Evolutionary conservation across 1,140 invertebrate genomes (phyloP).

Genomic region (Neodiprion pinetum): DNA sequence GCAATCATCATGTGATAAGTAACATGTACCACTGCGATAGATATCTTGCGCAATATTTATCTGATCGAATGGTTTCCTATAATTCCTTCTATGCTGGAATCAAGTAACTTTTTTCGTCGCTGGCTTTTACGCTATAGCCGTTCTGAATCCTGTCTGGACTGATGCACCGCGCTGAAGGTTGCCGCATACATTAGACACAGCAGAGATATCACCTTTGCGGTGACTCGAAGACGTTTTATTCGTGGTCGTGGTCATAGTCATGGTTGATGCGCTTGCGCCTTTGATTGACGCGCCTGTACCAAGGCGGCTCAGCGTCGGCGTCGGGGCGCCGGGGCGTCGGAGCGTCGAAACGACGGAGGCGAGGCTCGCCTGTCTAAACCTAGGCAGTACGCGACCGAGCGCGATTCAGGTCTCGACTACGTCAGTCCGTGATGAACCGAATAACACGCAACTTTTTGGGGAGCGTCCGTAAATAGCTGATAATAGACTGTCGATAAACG

Average conservation of each 20-base stretch:
- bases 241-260: slow-evolving; percentile 20
- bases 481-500: neutral
- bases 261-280: slow-evolving; percentile 26
- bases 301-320: slow-evolving; percentile 23
- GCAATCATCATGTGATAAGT: too few relatives aligned
- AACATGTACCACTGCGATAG: too few relatives aligned
- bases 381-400: slow-evolving; percentile 28
- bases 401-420: slow-evolving; percentile 27
- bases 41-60: too few relatives aligned
- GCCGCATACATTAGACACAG: too few relatives aligned
- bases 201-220: too few relatives aligned
- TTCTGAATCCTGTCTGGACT: too few relatives aligned
- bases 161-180: too few relatives aligned
- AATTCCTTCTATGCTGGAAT: too few relatives aligned
- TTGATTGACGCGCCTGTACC: slow-evolving; percentile 11
- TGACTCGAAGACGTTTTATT: too few relatives aligned
- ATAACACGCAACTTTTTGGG: slow-evolving; percentile 19
- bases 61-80: too few relatives aligned
- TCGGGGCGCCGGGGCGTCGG: slow-evolving; percentile 24
- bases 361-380: slow-evolving; percentile 17
- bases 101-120: too few relatives aligned
- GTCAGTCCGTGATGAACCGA: neutral
- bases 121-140: too few relatives aligned
- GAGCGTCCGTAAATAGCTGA: slow-evolving; percentile 12
- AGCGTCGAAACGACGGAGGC: slow-evolving; percentile 17